A percentile compares a stretch with the other conserved stretches of the same genome.
Conservation (phyloP, 2,797 vertebrate genomes). For the Silurus lanzhouensis region DNA sequence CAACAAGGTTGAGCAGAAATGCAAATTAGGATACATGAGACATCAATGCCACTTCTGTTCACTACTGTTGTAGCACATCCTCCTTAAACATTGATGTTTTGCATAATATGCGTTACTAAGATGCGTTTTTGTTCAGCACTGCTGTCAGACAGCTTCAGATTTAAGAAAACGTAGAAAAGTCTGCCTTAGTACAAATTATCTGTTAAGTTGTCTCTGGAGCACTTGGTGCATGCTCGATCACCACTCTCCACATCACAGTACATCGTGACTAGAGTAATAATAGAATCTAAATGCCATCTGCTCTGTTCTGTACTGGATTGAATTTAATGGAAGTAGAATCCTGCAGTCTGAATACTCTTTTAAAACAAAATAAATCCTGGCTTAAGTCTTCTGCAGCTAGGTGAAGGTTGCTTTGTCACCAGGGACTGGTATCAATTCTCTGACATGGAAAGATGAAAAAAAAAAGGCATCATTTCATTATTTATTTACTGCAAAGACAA, state of each 20-base stretch:
- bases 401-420: neutral
- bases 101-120: no score
- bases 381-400: neutral
- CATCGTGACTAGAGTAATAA: constrained; percentile 27
- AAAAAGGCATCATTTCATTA: neutral
- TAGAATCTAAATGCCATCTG: constrained; percentile 35
- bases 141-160: constrained; percentile 21
- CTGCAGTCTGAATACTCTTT: neutral
- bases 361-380: neutral
- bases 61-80: no score
- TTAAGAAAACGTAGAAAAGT: neutral
- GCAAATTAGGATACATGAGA: no score
- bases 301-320: constrained; percentile 6
- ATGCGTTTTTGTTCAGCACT: no score
- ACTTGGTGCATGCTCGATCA: constrained; percentile 19
- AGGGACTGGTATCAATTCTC: neutral
- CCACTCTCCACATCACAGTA: neutral
- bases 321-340: neutral
- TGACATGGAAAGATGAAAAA: neutral
- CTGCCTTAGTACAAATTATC: constrained; percentile 30
- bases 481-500: neutral
- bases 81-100: no score
- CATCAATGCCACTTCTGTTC: no score
- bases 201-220: neutral
- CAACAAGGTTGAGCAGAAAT: no score